A percentile compares a stretch with the other conserved stretches of the same genome.
Evolutionary conservation across 2,888 invertebrate species (phyloP).

Genomic region (Ectemnius cavifrons): DNA sequence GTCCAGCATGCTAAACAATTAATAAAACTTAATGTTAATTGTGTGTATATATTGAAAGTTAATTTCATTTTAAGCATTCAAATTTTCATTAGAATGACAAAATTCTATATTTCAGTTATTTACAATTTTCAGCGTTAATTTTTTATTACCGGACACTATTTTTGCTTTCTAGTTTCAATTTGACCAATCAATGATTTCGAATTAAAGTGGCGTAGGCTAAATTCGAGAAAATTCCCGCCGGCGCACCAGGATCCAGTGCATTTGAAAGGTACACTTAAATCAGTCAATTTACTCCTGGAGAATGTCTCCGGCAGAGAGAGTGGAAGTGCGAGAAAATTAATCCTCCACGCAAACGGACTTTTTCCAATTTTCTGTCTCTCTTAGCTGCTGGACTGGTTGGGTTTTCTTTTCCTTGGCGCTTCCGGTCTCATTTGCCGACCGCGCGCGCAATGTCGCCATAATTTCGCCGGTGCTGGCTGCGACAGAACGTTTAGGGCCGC

Average conservation of each 20-base stretch:
- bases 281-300: constrained; percentile 47
- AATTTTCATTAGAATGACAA: no score
- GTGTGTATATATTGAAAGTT: no score
- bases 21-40: no score
- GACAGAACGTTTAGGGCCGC: constrained; percentile 64
- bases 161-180: no score
- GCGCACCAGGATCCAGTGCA: neutral
- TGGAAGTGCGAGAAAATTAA: constrained; percentile 58
- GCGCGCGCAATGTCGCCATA: constrained; percentile 57
- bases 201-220: no score
- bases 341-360: constrained; percentile 37
- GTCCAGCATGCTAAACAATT: no score
- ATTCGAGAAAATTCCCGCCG: no score
- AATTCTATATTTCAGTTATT: no score
- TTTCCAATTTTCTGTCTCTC: constrained; percentile 10
- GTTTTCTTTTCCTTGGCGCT: constrained; percentile 3
- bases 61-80: no score
- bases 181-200: no score
- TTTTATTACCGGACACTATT: no score
- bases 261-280: constrained; percentile 19
- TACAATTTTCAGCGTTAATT: no score
- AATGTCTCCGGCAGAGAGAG: constrained; percentile 34
- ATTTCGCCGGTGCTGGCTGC: constrained; percentile 67
- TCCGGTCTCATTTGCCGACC: constrained; percentile 14
- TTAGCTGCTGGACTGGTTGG: neutral